Percentiles rank a stretch among this genome's conserved stretches.
Conservation (phyloP, 1,140 invertebrate genomes). For the Lutraria rhynchaena region DNA sequence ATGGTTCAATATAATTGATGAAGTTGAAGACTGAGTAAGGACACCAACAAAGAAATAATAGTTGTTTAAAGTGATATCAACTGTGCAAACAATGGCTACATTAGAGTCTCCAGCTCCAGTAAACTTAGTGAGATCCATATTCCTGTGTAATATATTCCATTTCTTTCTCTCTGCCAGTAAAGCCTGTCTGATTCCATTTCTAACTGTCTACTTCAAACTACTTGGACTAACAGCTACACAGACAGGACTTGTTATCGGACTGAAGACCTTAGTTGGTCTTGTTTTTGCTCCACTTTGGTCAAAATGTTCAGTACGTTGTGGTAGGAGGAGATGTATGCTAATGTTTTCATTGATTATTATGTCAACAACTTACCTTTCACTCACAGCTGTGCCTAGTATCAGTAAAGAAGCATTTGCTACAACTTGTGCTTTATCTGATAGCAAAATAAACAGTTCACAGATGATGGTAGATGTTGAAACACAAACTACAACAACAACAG, state of each 20-base stretch:
- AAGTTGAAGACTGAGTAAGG: too few species aligned
- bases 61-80: too few species aligned
- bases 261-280: constrained; percentile 75
- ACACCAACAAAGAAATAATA: too few species aligned
- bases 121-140: constrained; percentile 72
- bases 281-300: constrained; percentile 79
- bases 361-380: constrained; percentile 70
- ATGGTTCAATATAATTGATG: too few species aligned
- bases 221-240: constrained; percentile 76
- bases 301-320: constrained; percentile 73
- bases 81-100: constrained; percentile 34
- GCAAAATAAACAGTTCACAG: not conserved
- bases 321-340: constrained; percentile 72
- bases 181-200: constrained; percentile 77
- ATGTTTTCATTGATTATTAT: constrained; percentile 77
- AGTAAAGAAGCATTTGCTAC: constrained; percentile 50
- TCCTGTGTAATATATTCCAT: constrained; percentile 76
- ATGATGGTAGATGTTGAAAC: not conserved
- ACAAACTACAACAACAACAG: not conserved
- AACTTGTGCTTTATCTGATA: constrained; percentile 20
- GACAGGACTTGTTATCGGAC: constrained; percentile 76
- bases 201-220: constrained; percentile 77
- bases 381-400: constrained; percentile 67
- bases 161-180: constrained; percentile 78
- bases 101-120: constrained; percentile 69